phyloP scores from a whole-genome alignment of 2,113 vertebrate species.

The Parus major region DNA sequence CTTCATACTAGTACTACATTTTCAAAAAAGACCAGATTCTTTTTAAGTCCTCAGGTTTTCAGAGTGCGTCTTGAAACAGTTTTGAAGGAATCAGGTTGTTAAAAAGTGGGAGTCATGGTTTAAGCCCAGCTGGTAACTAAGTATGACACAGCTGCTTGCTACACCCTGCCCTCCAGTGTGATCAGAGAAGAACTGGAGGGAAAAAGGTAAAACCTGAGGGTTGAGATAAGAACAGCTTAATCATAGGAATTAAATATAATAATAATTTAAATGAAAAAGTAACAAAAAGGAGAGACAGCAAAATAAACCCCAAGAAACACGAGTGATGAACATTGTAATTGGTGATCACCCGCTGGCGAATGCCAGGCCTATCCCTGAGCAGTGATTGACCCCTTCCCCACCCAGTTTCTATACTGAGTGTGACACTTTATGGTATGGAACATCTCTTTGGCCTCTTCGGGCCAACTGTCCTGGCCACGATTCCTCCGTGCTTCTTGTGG shows the following conservation, averaged over 20 bases:
- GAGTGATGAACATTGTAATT: background rate
- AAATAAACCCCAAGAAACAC: background rate
- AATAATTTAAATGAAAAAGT: background rate
- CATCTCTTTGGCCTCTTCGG: background rate
- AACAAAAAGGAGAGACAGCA: background rate
- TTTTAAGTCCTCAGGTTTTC: background rate
- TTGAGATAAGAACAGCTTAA: background rate
- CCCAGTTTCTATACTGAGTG: background rate
- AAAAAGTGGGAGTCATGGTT: background rate
- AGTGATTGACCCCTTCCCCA: background rate
- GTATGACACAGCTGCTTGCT: background rate
- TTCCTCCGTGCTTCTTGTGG: background rate
- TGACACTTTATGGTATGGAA: background rate
- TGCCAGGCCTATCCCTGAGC: background rate
- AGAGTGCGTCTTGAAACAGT: background rate
- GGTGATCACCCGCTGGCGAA: accelerated
- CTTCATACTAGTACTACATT: background rate
- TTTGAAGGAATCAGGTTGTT: background rate
- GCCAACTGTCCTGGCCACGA: background rate
- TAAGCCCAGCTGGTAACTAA: background rate
- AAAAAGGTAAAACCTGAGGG: background rate
- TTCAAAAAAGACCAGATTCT: background rate
- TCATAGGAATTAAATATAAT: background rate
- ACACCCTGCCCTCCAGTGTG: background rate
- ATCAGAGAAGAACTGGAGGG: accelerated